Conservation (phyloP, 2,113 vertebrate genomes). For the Rhabdomys dilectus region DNA sequence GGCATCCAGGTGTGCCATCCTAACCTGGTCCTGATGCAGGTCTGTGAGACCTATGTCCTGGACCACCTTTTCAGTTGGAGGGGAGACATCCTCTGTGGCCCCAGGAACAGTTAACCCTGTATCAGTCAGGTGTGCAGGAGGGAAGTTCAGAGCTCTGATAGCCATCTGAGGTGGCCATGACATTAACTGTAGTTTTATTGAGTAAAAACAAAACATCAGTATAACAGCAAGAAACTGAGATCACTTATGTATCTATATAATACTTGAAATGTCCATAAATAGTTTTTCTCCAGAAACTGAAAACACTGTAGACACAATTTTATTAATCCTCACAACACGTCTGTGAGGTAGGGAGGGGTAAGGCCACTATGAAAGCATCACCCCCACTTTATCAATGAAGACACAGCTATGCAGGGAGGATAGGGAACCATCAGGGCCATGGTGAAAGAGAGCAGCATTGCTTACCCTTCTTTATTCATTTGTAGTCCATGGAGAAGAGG, state of each 20-base stretch:
- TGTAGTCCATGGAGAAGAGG: background rate
- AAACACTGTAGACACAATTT: constrained; percentile 65
- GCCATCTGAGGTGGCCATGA: background rate
- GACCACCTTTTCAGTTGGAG: background rate
- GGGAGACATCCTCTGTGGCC: background rate
- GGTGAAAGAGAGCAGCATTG: background rate
- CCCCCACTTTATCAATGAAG: background rate
- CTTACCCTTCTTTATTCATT: background rate
- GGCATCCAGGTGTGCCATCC: background rate
- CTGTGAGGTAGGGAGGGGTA: constrained; percentile 61
- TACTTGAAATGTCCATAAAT: constrained; percentile 63
- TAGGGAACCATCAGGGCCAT: background rate
- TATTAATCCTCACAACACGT: constrained; percentile 63
- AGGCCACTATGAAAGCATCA: background rate
- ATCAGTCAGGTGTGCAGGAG: background rate
- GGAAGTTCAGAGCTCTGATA: background rate
- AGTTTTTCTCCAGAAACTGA: constrained; percentile 60
- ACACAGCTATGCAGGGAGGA: background rate
- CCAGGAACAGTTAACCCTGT: background rate
- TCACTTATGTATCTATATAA: constrained; percentile 47
- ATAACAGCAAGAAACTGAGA: constrained; percentile 60
- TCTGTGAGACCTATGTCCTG: background rate
- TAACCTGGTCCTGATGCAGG: background rate
- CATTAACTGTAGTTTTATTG: background rate
- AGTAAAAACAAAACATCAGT: constrained; percentile 43